phyloP scores from a whole-genome alignment of 1,140 invertebrate genomes.

The Lasioglossum baleicum region DNA sequence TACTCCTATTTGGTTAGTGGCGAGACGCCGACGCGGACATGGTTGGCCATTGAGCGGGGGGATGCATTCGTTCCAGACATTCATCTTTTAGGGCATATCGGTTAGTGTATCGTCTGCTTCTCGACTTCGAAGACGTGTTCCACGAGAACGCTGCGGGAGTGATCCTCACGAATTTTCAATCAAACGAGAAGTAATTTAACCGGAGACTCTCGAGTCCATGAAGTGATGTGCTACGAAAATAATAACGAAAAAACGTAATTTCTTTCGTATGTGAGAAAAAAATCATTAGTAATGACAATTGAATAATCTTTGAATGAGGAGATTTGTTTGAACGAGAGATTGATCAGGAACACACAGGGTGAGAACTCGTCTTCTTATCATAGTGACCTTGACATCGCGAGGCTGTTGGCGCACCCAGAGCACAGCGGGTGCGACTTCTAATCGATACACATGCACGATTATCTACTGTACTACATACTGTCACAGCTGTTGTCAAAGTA shows the following conservation, averaged over 20 bases:
- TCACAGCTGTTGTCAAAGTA: neutral
- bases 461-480: too few relatives aligned
- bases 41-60: neutral
- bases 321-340: neutral
- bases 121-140: neutral
- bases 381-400: slow-evolving; percentile 28
- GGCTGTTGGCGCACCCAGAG: neutral
- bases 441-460: slow-evolving; percentile 25
- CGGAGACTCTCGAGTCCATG: neutral
- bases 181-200: neutral
- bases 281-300: neutral
- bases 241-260: neutral
- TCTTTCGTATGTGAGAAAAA: neutral
- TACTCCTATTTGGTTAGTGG: neutral
- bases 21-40: slow-evolving; percentile 13
- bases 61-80: slow-evolving; percentile 15
- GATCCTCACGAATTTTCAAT: neutral
- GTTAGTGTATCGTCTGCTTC: slow-evolving; percentile 39
- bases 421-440: neutral
- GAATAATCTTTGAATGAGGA: too few relatives aligned
- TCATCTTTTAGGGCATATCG: slow-evolving; percentile 24
- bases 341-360: neutral
- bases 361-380: neutral
- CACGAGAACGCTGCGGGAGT: neutral
- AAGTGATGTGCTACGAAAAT: neutral